Percentiles rank a stretch among this genome's conserved stretches.
phyloP scores from a whole-genome alignment of 1,140 invertebrate genomes.

The Halotydeus destructor region DNA sequence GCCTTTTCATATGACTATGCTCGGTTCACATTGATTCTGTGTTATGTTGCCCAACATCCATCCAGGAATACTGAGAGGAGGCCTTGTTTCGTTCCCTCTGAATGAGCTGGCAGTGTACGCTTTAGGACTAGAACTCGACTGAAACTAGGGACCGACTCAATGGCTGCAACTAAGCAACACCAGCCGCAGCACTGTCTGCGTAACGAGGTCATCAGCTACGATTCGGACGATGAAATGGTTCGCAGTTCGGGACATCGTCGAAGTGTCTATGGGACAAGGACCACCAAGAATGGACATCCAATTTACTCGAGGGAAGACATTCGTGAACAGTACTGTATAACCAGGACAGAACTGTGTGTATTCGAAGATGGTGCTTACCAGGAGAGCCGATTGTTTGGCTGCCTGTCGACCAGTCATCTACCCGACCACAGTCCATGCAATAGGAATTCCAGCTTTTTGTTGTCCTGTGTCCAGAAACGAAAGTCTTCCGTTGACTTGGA shows the following conservation, averaged over 20 bases:
- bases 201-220: conserved; percentile 18
- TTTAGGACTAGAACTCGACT: too few relatives aligned
- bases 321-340: conserved; percentile 75
- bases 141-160: too few relatives aligned
- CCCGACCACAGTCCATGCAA: conserved; percentile 29
- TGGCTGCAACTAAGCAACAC: too few relatives aligned
- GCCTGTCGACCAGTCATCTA: conserved; percentile 42
- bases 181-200: too few relatives aligned
- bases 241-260: conserved; percentile 9
- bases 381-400: conserved; percentile 48
- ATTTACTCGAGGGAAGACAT: conserved; percentile 74
- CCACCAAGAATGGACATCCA: conserved; percentile 29
- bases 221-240: conserved; percentile 21
- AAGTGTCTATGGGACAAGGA: conserved; percentile 13
- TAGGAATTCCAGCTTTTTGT: conserved; percentile 36
- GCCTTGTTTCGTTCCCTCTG: too few relatives aligned
- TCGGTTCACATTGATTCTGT: too few relatives aligned
- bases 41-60: too few relatives aligned
- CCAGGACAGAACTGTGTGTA: conserved; percentile 59
- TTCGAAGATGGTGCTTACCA: conserved; percentile 37
- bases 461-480: conserved; percentile 53
- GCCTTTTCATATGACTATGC: too few relatives aligned
- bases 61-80: too few relatives aligned
- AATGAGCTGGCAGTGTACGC: too few relatives aligned
- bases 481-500: conserved; percentile 17